Evolutionary conservation across 2,888 invertebrate genomes (phyloP), one percentile per base, ranked within the genome.

Genomic region (Mesorhabditis sp.): DNA sequence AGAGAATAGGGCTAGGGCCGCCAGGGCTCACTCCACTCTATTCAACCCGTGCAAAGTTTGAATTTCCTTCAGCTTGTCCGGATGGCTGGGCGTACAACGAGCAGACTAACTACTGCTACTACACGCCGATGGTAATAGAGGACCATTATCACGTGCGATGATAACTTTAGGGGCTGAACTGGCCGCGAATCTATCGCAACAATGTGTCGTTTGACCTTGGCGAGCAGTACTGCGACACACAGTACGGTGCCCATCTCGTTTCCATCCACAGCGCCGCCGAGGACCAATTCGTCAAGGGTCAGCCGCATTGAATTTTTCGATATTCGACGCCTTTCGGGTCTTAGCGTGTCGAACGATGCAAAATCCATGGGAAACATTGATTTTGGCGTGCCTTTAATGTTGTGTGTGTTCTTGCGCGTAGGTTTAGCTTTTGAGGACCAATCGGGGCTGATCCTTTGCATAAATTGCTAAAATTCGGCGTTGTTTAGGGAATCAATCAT

Each of bases 221-320:
- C 28, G 28, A 28, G 28, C 28, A 28, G 28, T 28, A 28, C 28
- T 28, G 28, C 28, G 28, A 28, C 28, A 28, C 28, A 28, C 28
- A 28, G 28, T 28, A 28, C 10, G 58, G 58, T n/a, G 58, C 10
- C 10, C 58, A n/a, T 13, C 58, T 50, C n/a, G 58, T 50, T 1
- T 50, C 58, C 58, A 50, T 50, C n/a, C 58, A 50, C 58, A 50
- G 58, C n/a, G 58, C 58, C 58, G 58, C n/a, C 10, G 58, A 50
- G 58, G n/a, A 50, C n/a, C 58, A 50, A 50, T 50, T 50, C 2
- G 58, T 50, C n/a, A 13, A 13, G 58, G n/a, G 58, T 50, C n/a
- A 50, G 58, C n/a, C n/a, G 28, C 28, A 28, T 28, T 28, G 28
- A 28, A 28, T 28, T 28, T 28, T 28, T 28, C 28, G 28, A 28